These are phyloP conservation scores for Mormyrops attenuatus DNA, from an alignment of 2,797 vertebrate species.

Conservation along the genomic window DNA sequence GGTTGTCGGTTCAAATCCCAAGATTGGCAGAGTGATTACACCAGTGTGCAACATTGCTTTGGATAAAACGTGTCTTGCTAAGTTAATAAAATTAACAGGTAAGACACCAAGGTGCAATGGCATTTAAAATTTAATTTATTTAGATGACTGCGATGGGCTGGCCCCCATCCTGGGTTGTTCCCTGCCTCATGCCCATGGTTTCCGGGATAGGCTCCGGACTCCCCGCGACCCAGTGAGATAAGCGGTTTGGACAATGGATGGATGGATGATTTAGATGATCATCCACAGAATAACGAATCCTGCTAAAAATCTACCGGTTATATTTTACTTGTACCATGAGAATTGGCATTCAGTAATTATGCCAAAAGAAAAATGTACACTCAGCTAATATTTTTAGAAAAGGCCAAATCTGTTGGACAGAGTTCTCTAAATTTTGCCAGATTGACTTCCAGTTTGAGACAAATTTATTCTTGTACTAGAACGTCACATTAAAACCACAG, in stretches of 20 bases:
- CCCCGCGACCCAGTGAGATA: no score
- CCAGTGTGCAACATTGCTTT: no score
- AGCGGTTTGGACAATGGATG: no score
- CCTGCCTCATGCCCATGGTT: no score
- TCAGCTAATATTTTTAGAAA: not conserved
- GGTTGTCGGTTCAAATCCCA: no score
- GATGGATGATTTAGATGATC: slow-evolving; percentile 11
- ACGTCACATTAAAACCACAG: not conserved
- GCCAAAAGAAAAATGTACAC: not conserved
- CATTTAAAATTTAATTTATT: slow-evolving; percentile 14
- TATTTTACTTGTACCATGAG: not conserved
- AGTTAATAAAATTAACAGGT: not conserved
- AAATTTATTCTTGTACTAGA: not conserved
- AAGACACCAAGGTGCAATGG: not conserved
- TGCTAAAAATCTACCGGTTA: slow-evolving; percentile 5
- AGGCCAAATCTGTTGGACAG: not conserved
- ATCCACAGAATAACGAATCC: slow-evolving; percentile 42
- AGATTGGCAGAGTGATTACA: no score
- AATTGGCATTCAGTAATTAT: not conserved
- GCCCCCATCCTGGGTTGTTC: no score
- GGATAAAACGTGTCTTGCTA: not conserved
- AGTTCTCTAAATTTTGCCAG: not conserved
- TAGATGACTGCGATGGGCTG: not conserved
- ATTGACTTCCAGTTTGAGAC: no score
- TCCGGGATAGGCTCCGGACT: no score